Percentiles rank a stretch among this genome's conserved stretches.
phyloP scores from a whole-genome alignment of 2,113 vertebrate species.

The Herpailurus yagouaroundi region DNA sequence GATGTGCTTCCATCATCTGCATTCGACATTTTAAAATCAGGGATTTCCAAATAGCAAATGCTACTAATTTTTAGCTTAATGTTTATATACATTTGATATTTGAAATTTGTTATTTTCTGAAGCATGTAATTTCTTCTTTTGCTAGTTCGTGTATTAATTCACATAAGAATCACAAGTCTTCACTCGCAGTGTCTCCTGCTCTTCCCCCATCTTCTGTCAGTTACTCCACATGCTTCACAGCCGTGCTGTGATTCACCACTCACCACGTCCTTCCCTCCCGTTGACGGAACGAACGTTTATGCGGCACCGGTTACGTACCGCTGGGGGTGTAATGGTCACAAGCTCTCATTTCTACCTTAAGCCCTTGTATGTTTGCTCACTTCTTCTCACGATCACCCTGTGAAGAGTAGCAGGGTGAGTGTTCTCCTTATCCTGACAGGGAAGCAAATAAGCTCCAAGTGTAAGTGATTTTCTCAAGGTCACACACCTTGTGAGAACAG shows the following conservation, averaged over 20 bases:
- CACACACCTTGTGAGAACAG: background rate
- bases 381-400: background rate
- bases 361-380: background rate
- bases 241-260: background rate
- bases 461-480: conserved; percentile 14
- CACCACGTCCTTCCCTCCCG: background rate
- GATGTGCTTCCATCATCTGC: background rate
- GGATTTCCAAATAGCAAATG: background rate
- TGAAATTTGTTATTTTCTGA: background rate
- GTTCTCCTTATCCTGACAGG: background rate
- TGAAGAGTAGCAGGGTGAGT: background rate
- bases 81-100: background rate
- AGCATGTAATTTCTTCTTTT: background rate
- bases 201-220: background rate
- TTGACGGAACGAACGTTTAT: background rate
- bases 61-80: background rate
- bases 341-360: background rate
- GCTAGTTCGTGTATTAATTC: background rate
- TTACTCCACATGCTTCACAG: background rate
- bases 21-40: background rate
- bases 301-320: background rate
- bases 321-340: background rate
- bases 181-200: background rate
- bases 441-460: background rate
- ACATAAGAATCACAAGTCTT: background rate